Base-by-base conservation (phyloP, 2,113 vertebrate genomes). In the Laterallus jamaicensis region DNA sequence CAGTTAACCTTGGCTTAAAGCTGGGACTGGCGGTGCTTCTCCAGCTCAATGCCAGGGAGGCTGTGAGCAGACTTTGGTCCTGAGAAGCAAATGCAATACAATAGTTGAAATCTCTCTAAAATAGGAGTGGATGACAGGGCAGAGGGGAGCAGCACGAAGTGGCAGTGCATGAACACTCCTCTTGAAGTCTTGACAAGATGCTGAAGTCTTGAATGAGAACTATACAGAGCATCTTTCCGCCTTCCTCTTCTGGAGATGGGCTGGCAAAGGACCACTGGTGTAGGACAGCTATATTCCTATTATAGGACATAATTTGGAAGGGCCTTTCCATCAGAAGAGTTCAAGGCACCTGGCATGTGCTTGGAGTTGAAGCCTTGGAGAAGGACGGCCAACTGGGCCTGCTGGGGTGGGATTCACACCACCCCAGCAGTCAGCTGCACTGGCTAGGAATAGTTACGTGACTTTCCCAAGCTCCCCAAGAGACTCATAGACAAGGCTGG, bases 381-480 rank as follows among this genome's bases (percentile, higher is more conserved):
- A 69, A 70, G 21, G 28, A n/a, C 0, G 1, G 44, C 63, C 80
- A 93, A 5, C 29, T 20, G 82, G 32, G 8, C 84, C 37, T 1
- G 0, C 15, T 1, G 4, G 58, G 44, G 47, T 49, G 52, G 37
- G n/a, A 28, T 40, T 69, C 1, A 0, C 0, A 0, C 28, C 0
- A 0, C 50, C 55, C 74, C 82, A 79, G 71, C 86, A 85, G 35
- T 75, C 59, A 87, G 5, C 76, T 92, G 94, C 76, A 35, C 50
- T 79, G 37, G 90, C 90, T 76, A 20, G 75, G 82, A 96, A 64
- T 24, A 76, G 66, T 56, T 82, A 87, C 7, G 24, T 95, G 96
- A 91, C 93, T 94, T 94, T 93, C 92, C 90, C 66, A 81, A 94
- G 85, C 78, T 96, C 87, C 87, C 87, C 90, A 87, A 35, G 95